Base-by-base conservation (phyloP, 1,140 invertebrate species). In the Drosophila asahinai region DNA sequence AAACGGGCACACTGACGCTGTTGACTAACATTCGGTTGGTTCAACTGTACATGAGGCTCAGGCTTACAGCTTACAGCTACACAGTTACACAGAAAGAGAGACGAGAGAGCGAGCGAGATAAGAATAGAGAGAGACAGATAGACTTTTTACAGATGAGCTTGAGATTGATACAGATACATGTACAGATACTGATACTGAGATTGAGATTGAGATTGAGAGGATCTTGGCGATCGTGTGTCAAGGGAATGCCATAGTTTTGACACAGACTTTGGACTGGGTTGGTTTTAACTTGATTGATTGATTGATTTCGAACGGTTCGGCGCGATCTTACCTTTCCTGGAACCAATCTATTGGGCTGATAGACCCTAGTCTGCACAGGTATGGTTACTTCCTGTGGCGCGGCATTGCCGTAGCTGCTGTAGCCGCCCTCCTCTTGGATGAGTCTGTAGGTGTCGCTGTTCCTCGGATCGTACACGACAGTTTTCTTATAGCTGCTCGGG, bases 371-470 rank as follows among this genome's bases (percentile, higher is more conserved):
- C 90, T 96, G 95, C 49, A 95, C 95, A 65, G 97, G 96, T 75
- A 94, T 93, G 75, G 94, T 84, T 58, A 92, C 80, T 93, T 97
- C 96, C 65, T 96, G 96, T 51, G 95, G 93, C 11, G 93, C 86
- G 86, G 95, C 94, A 72, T 93, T 92, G 65, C 79, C 83, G 76
- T 89, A 89, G 81, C 72, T 90, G 80, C 83, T 91, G 77, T 92
- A 91, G 45, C 95, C 95, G 86, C 95, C 94, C 75, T 96, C 95
- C 93, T 97, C 96, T 93, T 97, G 96, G 48, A 97, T 95, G 82
- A 96, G 96, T 94, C 96, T 96, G 94, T 95, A 97, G 27, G 97
- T 97, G 93, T 97, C 97, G 91, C 96, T 97, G 93, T 96, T 96
- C 92, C 96, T 95, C 75, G 97, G 97, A 94, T 97, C 96, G 94